Base-by-base conservation (phyloP, 2,888 invertebrate species). In the Cenopis cana region DNA sequence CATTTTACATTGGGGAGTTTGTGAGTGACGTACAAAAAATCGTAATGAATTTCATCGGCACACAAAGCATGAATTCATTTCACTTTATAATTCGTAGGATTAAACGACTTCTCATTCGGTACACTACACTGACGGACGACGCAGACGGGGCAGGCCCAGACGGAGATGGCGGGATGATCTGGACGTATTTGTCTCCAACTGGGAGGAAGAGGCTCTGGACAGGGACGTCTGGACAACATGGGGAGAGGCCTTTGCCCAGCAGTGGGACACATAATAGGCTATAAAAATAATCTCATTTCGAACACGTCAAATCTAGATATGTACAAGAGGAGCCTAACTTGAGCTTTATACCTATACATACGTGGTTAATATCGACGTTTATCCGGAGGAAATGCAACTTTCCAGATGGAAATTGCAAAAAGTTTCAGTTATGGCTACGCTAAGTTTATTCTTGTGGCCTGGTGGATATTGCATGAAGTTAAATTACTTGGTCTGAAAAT, bases 401-500 rank as follows among this genome's bases (percentile, higher is more conserved):
- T 38, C 10, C 50, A 18, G 20, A 14, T 8, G 20, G 38, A 54
- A 38, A 38, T 38, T 14, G 38, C 52, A 24, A 29, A 52, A 52
- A 62, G 33, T 38, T 54, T n/a, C 20, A 38, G 10, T n/a, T 24
- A 38, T 36, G 52, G 8, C 18, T 17, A 38, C 17, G 12, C 20
- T 17, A 36, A 33, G 24, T 38, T 54, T 54, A 54, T 64, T 38
- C 52, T n/a, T 64, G 36, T 17, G 52, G 52, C 29, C 20, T 12
- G 18, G 20, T 61, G 61, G 33, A 41, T 41, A 46, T 52, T 55
- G 54, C 68, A 55, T 46, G 33, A 61, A 68, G 46, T 61, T 61
- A 61, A 55, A 68, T 68, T 61, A 61, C 55, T 55, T 61, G 24
- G 33, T 14, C 33, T 55, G 61, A 14, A 68, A 52, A 54, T 38